These are phyloP conservation scores for Morpho achilles DNA, from an alignment of 2,888 invertebrate species.

Conservation along the genomic window DNA sequence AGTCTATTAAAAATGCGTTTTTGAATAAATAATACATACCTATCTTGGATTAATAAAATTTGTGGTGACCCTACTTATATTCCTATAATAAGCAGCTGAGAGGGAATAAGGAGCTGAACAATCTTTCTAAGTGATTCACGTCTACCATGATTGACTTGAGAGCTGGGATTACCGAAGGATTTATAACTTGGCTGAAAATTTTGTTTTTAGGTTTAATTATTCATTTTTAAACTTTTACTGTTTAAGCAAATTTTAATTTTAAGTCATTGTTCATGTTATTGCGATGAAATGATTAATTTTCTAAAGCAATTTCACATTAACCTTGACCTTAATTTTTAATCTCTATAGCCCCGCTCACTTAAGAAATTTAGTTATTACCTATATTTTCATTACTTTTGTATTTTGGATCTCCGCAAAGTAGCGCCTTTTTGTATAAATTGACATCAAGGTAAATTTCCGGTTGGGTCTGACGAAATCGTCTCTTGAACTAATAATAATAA, in stretches of 20 bases:
- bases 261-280: neutral
- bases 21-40: too few relatives aligned
- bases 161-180: conserved; percentile 1
- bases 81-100: conserved; percentile 10
- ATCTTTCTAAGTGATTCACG: conserved; percentile 10
- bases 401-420: too few relatives aligned
- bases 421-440: too few relatives aligned
- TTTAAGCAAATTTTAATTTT: neutral
- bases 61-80: conserved; percentile 1
- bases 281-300: neutral
- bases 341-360: too few relatives aligned
- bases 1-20: too few relatives aligned
- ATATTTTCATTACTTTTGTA: too few relatives aligned
- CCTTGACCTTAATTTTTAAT: too few relatives aligned
- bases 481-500: too few relatives aligned
- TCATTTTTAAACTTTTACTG: neutral
- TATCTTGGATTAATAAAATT: neutral
- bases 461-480: too few relatives aligned
- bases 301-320: too few relatives aligned
- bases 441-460: too few relatives aligned
- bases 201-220: neutral
- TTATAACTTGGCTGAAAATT: conserved; percentile 3
- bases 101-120: conserved; percentile 6
- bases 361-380: too few relatives aligned
- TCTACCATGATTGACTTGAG: conserved; percentile 9